phyloP scores from a whole-genome alignment of 2,113 vertebrate genomes.

The Pangasianodon hypophthalmus region DNA sequence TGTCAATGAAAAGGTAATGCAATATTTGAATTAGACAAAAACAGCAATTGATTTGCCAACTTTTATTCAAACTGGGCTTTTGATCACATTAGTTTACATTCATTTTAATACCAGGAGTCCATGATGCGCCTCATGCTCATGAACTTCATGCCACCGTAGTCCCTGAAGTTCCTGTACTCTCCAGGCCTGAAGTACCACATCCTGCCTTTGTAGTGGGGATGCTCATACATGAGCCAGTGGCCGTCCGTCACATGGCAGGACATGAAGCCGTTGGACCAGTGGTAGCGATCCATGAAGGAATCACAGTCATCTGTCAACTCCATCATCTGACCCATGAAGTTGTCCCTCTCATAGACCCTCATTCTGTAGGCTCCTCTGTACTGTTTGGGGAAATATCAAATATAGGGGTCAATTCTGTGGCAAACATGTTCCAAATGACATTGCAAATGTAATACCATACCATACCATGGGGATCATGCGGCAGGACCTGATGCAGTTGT shows the following conservation, averaged over 20 bases:
- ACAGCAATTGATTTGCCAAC: not conserved
- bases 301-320: constrained; percentile 31
- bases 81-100: not conserved
- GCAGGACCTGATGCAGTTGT: constrained; percentile 36
- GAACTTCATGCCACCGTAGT: constrained; percentile 42
- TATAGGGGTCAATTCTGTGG: not conserved
- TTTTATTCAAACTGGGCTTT: not conserved
- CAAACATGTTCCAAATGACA: not conserved
- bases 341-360: constrained; percentile 68
- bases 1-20: not conserved
- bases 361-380: constrained; percentile 47
- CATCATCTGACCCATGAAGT: constrained; percentile 53
- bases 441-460: not conserved
- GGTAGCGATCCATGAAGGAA: constrained; percentile 37
- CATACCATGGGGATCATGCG: constrained; percentile 23
- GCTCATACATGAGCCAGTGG: constrained; percentile 63
- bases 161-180: constrained; percentile 58
- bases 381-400: constrained; percentile 9
- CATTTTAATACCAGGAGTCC: constrained; percentile 42
- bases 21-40: not conserved
- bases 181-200: constrained; percentile 58
- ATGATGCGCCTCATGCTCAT: constrained; percentile 48
- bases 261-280: constrained; percentile 40
- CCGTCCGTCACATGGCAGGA: constrained; percentile 66
- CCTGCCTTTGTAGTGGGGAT: constrained; percentile 58